Conservation (phyloP, 2,113 vertebrate species). For the Danionella cerebrum region DNA sequence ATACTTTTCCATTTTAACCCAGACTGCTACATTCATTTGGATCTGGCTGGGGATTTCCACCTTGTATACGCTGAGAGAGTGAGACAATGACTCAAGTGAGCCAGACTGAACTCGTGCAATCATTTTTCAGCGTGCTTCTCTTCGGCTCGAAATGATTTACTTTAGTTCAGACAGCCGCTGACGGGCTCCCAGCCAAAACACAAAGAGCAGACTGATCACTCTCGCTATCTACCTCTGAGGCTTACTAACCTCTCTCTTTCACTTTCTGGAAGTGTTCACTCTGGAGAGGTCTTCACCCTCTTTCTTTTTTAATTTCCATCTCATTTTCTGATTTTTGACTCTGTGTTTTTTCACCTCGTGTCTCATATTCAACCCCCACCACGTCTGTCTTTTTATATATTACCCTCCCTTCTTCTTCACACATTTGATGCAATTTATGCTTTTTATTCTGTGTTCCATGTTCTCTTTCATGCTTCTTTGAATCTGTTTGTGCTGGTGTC, state of each 20-base stretch:
- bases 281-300: neutral
- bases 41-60: conserved; percentile 60
- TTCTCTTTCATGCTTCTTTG: neutral
- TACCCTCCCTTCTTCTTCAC: conserved; percentile 4
- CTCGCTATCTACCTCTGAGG: conserved; percentile 32
- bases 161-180: conserved; percentile 50
- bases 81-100: conserved; percentile 57
- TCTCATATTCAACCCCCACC: neutral
- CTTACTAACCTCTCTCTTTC: neutral
- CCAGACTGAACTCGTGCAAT: conserved; percentile 47
- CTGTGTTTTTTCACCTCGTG: neutral
- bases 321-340: neutral
- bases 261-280: neutral
- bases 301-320: conserved; percentile 6
- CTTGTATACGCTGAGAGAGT: conserved; percentile 48
- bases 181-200: conserved; percentile 56
- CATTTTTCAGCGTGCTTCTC: conserved; percentile 56
- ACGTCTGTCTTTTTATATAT: neutral
- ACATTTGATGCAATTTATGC: neutral
- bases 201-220: conserved; percentile 49
- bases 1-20: conserved; percentile 45
- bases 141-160: conserved; percentile 66
- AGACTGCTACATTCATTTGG: conserved; percentile 64
- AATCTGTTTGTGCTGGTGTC: neutral
- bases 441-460: neutral